Base-by-base conservation (phyloP, 1,140 invertebrate species). In the Zaprionus camerounensis region DNA sequence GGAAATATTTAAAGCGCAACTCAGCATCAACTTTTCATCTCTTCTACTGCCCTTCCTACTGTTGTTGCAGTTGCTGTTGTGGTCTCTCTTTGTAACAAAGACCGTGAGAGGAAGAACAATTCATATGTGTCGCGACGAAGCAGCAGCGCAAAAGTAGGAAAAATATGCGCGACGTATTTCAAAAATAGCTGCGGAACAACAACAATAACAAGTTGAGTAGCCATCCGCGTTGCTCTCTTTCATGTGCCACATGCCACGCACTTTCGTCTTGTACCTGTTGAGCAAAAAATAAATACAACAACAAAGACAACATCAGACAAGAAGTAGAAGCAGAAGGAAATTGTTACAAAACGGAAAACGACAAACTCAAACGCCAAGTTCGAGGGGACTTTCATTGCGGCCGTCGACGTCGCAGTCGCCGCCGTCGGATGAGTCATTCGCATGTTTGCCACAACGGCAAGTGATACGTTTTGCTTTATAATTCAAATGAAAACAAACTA, bases 201-300 rank as follows among this genome's bases (percentile, higher is more conserved):
- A 59, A 58, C 51, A 58, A 46, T 24, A 24, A 26, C 61, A 63
- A 55, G 13, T 66, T 28, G 70, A 55, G 20, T 34, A n/a, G 44
- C 17, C 13, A 15, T 38, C 46, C 17, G 28, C 2, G 17, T 58
- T 64, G 67, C 58, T 69, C 65, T 63, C 74, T 68, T 66, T 69
- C 63, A 17, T 67, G 24, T 36, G 58, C n/a, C 57, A 71, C 82
- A 78, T 65, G 63, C 71, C 55, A 70, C 67, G 62, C 53, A 72
- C 62, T 71, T 61, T 70, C 55, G 58, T 59, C 63, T 81, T 80
- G 73, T 90, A 90, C 85, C 85, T 90, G 85, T 90, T 90, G 85
- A 90, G 81, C 85, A 70, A 69, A 85, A 86, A 81, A 80, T 78
- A 87, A 71, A 78, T 71, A 73, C 64, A 75, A 78, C 51, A 78